Evolutionary conservation across 1,140 invertebrate species (phyloP).

Genomic region (Tribolium madens): DNA sequence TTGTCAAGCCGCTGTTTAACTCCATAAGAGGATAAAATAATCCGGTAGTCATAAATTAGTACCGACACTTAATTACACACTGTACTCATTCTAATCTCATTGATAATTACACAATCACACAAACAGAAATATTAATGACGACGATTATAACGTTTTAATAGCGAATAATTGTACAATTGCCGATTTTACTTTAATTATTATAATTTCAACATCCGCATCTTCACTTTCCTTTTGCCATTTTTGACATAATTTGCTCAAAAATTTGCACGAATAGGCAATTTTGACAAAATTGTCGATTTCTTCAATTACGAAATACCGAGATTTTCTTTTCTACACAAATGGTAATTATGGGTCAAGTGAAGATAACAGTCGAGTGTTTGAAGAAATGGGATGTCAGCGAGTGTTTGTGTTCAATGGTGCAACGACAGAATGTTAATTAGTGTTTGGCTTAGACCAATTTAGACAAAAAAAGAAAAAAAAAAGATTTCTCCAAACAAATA

Average conservation of each 20-base stretch:
- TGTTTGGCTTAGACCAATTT: no score
- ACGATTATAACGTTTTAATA: constrained; percentile 24
- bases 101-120: constrained; percentile 36
- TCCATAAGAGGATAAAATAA: constrained; percentile 31
- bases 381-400: not conserved
- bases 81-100: constrained; percentile 17
- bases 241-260: not conserved
- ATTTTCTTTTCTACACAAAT: not conserved
- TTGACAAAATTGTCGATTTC: no score
- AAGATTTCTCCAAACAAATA: no score
- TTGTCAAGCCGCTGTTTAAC: constrained; percentile 15
- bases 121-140: constrained; percentile 32
- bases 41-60: constrained; percentile 33
- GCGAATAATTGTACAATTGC: constrained; percentile 5
- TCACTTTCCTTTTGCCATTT: not conserved
- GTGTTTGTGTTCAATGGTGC: not conserved
- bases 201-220: constrained; percentile 10
- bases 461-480: no score
- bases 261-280: no score
- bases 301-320: not conserved
- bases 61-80: constrained; percentile 24
- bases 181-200: constrained; percentile 31
- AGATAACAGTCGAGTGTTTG: not conserved
- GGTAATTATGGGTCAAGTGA: not conserved
- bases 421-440: not conserved